Evolutionary conservation across 92 coral and sea anemone genomes (phyloP), one percentile per base, ranked within the genome.

Genomic region (Umimayanthus chanpuru): DNA sequence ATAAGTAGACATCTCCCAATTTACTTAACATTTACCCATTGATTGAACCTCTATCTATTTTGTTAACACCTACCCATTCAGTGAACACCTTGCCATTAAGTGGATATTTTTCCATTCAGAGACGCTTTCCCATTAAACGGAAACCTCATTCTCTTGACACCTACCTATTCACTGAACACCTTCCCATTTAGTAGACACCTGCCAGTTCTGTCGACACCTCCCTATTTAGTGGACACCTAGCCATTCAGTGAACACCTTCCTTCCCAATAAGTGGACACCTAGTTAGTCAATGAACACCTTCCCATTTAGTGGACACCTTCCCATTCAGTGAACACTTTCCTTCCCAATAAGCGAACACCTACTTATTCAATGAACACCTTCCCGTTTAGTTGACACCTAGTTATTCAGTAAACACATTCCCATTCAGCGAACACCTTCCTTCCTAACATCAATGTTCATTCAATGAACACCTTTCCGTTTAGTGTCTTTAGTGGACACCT

Each of bases 1-100:
- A 10, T 5, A 10, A 5, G 36, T 2, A 32, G 11, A 18, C 56
- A 2, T 32, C 56, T 49, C 8, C 56, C 73, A 2, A 3, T 6
- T 1, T 26, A 16, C 49, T 81, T 43, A 15, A 47, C 25, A 80
- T 92, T 56, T 85, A 95, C 96, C 98, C 98, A 90, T 95, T 95
- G 94, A 44, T 44, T 66, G 9, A 36, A 15, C 23, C 38, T 23
- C 38, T 50, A 26, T 5, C 64, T 38, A 85, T 65, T 28, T 50
- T 6, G 9, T 44, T 8, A 9, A 44, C 50, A 44, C 9, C 50
- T 44, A 4, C 50, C 50, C 50, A 0, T 44, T 44, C 16, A 10
- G 20, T 4, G 6, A 7, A 61, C 68, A 61, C 26, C 68, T 61
- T 0, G 6, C 68, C 68, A 61, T 61, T 61, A 20, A 61, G 25